These are phyloP conservation scores for Macrobrachium rosenbergii DNA, from an alignment of 1,140 invertebrate genomes.

Conservation along the genomic window DNA sequence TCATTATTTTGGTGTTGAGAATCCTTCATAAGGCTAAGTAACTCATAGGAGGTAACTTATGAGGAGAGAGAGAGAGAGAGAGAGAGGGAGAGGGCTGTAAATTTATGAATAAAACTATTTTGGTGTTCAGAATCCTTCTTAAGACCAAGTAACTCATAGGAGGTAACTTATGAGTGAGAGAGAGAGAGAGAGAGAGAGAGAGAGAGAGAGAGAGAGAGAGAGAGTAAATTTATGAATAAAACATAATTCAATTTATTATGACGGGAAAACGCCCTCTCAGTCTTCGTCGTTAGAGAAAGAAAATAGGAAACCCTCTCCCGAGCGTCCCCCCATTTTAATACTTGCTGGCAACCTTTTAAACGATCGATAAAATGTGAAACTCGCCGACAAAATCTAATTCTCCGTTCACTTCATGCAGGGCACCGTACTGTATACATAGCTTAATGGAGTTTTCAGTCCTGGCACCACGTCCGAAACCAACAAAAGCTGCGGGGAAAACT, in stretches of 20 bases:
- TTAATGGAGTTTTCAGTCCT: slow-evolving; percentile 44
- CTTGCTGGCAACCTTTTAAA: slow-evolving; percentile 58
- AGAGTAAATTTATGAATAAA: no score
- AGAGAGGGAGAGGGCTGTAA: background rate
- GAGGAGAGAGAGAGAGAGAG: background rate
- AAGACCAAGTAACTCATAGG: no score
- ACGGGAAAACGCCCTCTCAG: background rate
- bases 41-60: no score
- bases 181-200: background rate
- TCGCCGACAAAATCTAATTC: slow-evolving; percentile 60
- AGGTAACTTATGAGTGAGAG: background rate
- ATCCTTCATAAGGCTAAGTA: no score
- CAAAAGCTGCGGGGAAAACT: no score
- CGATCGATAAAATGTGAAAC: slow-evolving; percentile 62
- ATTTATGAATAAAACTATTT: no score
- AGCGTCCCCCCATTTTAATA: slow-evolving; percentile 28
- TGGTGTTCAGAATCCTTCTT: no score
- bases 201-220: no score
- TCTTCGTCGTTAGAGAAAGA: background rate
- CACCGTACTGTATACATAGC: slow-evolving; percentile 53
- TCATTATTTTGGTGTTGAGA: no score
- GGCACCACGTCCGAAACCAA: slow-evolving; percentile 7
- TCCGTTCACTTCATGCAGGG: slow-evolving; percentile 48
- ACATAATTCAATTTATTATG: background rate
- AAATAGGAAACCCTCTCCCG: background rate